Conservation (phyloP, 2,113 vertebrate genomes). For the Glaucomys volans region DNA sequence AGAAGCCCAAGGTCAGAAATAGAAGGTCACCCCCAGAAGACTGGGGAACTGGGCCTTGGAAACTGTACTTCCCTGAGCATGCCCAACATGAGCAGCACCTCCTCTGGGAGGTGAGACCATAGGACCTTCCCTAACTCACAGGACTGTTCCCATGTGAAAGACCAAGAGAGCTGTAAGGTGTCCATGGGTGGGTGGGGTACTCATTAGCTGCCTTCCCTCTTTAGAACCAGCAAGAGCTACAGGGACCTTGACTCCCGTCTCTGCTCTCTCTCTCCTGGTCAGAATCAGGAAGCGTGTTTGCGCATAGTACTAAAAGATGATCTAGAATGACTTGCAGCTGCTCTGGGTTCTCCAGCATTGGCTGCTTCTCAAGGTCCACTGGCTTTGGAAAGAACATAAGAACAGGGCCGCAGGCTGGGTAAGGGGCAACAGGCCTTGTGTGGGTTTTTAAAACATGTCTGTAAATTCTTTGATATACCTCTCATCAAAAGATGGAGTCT, state of each 20-base stretch:
- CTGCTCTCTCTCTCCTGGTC: neutral
- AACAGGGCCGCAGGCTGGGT: rapidly evolving
- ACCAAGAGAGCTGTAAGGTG: rapidly evolving
- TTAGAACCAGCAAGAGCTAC: neutral
- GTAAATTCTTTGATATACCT: neutral
- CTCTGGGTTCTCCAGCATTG: too few relatives aligned
- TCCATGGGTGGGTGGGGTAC: neutral
- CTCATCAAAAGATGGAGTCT: neutral
- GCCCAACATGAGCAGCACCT: rapidly evolving
- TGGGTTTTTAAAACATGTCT: neutral
- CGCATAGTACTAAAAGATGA: rapidly evolving
- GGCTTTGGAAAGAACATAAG: neutral
- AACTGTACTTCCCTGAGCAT: neutral
- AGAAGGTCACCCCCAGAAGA: neutral
- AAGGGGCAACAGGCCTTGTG: neutral
- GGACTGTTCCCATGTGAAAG: neutral
- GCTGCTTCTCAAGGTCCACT: neutral
- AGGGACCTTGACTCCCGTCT: neutral
- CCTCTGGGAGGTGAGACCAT: neutral
- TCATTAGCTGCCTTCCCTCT: neutral
- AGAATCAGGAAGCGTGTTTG: neutral
- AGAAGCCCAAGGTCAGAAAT: neutral
- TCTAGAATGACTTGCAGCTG: neutral
- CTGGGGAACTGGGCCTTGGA: neutral
- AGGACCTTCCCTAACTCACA: neutral